phyloP scores from a whole-genome alignment of 2,888 invertebrate species.

The Thereva unica region DNA sequence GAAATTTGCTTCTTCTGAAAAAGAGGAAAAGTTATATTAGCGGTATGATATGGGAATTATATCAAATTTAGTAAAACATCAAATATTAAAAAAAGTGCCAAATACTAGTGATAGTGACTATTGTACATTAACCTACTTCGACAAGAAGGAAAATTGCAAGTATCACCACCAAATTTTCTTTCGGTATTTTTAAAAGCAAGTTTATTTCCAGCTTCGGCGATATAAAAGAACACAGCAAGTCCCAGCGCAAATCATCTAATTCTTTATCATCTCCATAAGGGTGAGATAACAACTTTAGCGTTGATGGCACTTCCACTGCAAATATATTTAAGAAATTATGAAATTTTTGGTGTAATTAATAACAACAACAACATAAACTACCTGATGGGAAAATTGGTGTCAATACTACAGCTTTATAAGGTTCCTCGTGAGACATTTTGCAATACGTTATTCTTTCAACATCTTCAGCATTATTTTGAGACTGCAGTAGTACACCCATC shows the following conservation, averaged over 20 bases:
- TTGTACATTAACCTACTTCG: not conserved
- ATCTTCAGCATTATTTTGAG: too few species aligned
- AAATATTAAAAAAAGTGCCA: not conserved
- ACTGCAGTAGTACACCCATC: too few species aligned
- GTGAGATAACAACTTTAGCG: not conserved
- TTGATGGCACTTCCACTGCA: conserved; percentile 11
- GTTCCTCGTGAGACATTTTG: too few species aligned
- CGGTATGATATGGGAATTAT: too few species aligned
- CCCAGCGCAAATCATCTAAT: conserved; percentile 1
- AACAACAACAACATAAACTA: too few species aligned
- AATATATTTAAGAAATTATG: not conserved
- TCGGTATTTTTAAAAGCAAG: not conserved
- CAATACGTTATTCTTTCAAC: too few species aligned
- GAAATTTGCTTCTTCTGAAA: not conserved
- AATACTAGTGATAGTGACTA: not conserved
- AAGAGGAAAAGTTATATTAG: not conserved
- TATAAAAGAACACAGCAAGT: not conserved
- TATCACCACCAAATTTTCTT: not conserved
- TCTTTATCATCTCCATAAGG: not conserved
- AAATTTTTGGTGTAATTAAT: too few species aligned
- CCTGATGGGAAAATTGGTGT: too few species aligned
- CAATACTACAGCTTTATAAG: too few species aligned
- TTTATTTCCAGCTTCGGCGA: not conserved
- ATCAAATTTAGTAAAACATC: not conserved
- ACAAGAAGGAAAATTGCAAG: not conserved